Conservation (phyloP, 1,140 invertebrate genomes). For the Trichonephila clavata region DNA sequence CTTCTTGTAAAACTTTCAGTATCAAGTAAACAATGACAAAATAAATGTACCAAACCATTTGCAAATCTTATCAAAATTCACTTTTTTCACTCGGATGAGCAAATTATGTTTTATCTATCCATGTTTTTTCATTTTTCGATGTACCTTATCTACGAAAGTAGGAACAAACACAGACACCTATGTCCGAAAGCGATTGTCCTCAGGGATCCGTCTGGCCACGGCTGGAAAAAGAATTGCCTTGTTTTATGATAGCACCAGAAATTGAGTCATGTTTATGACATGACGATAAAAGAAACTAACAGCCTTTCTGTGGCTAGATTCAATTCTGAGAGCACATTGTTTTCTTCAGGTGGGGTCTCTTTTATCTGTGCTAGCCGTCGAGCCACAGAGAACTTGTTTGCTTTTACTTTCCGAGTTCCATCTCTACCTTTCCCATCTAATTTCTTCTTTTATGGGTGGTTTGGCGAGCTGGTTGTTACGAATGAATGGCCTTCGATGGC, state of each 20-base stretch:
- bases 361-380: not conserved
- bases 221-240: not conserved
- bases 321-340: slow-evolving; percentile 50
- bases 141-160: too few species aligned
- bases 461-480: not conserved
- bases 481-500: slow-evolving; percentile 5
- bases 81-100: too few species aligned
- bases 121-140: too few species aligned
- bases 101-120: too few species aligned
- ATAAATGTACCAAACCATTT: too few species aligned
- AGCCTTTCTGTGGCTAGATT: slow-evolving; percentile 48
- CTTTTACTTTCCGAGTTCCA: not conserved
- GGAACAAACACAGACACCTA: too few species aligned
- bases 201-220: not conserved
- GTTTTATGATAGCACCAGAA: slow-evolving; percentile 41
- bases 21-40: too few species aligned
- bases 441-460: slow-evolving; percentile 34
- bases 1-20: too few species aligned
- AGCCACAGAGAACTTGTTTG: not conserved
- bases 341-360: slow-evolving; percentile 12
- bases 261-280: slow-evolving; percentile 66
- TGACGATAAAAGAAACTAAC: slow-evolving; percentile 39
- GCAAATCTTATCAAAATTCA: too few species aligned
- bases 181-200: not conserved
- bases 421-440: slow-evolving; percentile 4